Base-by-base conservation (phyloP, 2,113 vertebrate genomes). In the Pao palembangensis region DNA sequence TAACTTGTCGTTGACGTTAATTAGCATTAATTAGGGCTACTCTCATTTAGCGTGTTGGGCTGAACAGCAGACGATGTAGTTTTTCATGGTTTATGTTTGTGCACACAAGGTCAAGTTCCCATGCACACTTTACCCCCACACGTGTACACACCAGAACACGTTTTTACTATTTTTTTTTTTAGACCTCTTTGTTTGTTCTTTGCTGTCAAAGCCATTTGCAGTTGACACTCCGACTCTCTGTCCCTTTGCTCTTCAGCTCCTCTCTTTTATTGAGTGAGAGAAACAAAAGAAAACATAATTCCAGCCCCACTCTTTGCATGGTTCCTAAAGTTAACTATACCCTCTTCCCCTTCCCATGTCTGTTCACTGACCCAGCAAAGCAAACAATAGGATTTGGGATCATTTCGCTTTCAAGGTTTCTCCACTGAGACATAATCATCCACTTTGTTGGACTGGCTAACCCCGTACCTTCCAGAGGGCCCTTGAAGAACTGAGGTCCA, bases 1-100 rank as follows among this genome's bases (percentile, higher is more conserved):
- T 79, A 38, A 84, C 81, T 85, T 90, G 88, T 88, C 87, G 51
- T 87, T 92, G 90, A 92, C 76, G 83, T 88, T 91, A 89, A 92
- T 91, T 90, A 89, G 82, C 69, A 65, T 89, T 90, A 91, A 92
- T 91, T 91, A 87, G 88, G 87, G 71, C 71, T 78, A n/a, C 75
- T 50, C 73, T 82, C 69, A 66, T 80, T 78, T 67, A 60, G 59
- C 70, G 19, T 64, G 28, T 48, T 1, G 68, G 48, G 51, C 43
- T 46, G 47, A 61, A 69, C 52, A 52, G 57, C 13, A 12, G 28
- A 18, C 28, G 31, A 56, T 65, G 51, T 41, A 66, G 69, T 43
- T 66, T 53, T 64, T 70, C 50, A 12, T 20, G 47, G 17, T 41
- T 51, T 41, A 61, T 71, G 67, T 70, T 66, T 66, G 61, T 8